Evolutionary conservation across 2,113 vertebrate genomes (phyloP), one percentile per base, ranked within the genome.

Genomic region (Saccopteryx leptura): DNA sequence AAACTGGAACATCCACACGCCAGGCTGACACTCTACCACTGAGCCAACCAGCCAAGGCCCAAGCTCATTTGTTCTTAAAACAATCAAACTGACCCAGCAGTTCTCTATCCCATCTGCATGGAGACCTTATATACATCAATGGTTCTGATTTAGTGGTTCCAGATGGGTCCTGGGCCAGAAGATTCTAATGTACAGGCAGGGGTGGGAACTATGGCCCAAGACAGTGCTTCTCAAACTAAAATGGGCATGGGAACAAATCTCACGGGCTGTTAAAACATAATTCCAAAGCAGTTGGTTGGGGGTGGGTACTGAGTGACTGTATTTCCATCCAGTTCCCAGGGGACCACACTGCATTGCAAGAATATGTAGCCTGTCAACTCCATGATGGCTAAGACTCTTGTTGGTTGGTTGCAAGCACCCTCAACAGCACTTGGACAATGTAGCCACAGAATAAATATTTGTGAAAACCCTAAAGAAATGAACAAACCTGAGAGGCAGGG

Each of bases 11-110:
- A 39, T 39, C 39, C 3, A 39, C 39, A 39, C 39, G 39, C 39
- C 39, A 39, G 39, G 39, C 39, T 39, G 39, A 39, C 39, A 39
- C 39, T 39, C 39, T 39, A 39, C 39, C 39, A 39, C 39, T 39
- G 39, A 39, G 39, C 39, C 39, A 39, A 39, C 39, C 39, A 39
- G 39, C 39, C 39, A 39, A 39, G 39, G 39, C 39, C 68, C 68
- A 61, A 87, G 66, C 13, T 66, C 24, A 58, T 81, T 95, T 63
- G 88, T 63, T 58, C 61, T 80, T 58, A 33, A 96, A 88, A 76
- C 24, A 46, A 78, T 85, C 88, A 21, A 21, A 28, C 4, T 71
- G 28, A 28, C 10, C 14, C 1, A 3, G 50, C 28, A 61, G 28
- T 48, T 56, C 60, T 56, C 72, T 24, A 11, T 50, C 50, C 24